Percentiles rank a stretch among this genome's conserved stretches.
These are phyloP conservation scores for Coturnix japonica DNA, from an alignment of 2,113 vertebrate genomes.

Conservation along the genomic window DNA sequence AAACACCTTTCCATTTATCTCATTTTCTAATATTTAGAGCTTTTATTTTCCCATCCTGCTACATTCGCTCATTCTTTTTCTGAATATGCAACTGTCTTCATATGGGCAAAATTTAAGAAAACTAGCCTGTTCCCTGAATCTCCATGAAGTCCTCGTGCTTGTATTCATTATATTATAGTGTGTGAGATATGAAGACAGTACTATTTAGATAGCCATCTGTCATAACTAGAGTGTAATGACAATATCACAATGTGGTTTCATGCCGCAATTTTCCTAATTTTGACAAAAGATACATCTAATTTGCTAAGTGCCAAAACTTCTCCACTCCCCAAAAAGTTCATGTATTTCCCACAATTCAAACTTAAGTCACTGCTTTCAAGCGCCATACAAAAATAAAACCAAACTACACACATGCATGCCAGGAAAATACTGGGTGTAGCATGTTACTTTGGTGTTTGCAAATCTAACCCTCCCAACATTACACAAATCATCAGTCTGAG, in stretches of 20 bases:
- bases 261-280: not conserved
- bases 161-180: not conserved
- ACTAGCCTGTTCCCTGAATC: not conserved
- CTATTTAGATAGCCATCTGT: not conserved
- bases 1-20: not conserved
- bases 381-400: not conserved
- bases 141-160: not conserved
- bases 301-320: not conserved
- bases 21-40: not conserved
- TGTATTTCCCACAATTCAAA: not conserved
- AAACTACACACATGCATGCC: not conserved
- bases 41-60: not conserved
- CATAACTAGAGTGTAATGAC: not conserved
- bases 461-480: not conserved
- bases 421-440: not conserved
- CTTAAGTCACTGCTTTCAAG: not conserved
- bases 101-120: not conserved
- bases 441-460: not conserved
- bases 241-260: not conserved
- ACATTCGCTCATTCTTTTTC: not conserved
- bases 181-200: not conserved
- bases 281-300: not conserved
- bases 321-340: not conserved
- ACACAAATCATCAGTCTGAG: not conserved
- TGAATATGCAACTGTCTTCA: not conserved